These are phyloP conservation scores for Phalacrocorax aristotelis DNA, from an alignment of 2,113 vertebrate species.

Conservation along the genomic window DNA sequence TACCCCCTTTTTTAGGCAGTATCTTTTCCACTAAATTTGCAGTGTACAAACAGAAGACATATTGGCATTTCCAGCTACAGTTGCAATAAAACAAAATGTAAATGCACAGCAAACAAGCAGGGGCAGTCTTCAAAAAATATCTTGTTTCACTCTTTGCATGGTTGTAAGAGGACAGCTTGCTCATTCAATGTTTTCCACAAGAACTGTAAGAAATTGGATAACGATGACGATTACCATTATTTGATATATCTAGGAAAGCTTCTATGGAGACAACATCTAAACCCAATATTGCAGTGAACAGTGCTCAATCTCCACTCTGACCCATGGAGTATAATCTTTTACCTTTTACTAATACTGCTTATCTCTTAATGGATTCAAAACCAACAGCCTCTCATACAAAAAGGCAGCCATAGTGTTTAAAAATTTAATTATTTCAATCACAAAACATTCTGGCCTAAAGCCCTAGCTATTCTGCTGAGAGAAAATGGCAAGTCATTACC, in stretches of 20 bases:
- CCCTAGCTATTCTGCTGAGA: conserved; percentile 30
- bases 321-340: not conserved
- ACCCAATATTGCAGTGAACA: not conserved
- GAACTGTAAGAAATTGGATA: not conserved
- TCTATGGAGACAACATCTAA: not conserved
- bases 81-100: not conserved
- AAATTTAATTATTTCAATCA: not conserved
- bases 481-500: conserved; percentile 83
- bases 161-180: not conserved
- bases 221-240: not conserved
- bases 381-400: not conserved
- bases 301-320: not conserved
- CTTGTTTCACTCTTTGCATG: not conserved
- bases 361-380: not conserved
- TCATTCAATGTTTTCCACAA: not conserved
- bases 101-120: not conserved
- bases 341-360: not conserved
- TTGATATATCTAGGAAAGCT: not conserved
- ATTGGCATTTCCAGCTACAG: not conserved
- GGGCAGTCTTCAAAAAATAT: not conserved
- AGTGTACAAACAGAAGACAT: not conserved
- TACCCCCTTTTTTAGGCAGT: not conserved
- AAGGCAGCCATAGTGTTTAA: not conserved
- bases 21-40: not conserved
- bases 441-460: not conserved